Evolutionary conservation across 2,113 vertebrate species (phyloP).

Genomic region (Muntiacus reevesi): DNA sequence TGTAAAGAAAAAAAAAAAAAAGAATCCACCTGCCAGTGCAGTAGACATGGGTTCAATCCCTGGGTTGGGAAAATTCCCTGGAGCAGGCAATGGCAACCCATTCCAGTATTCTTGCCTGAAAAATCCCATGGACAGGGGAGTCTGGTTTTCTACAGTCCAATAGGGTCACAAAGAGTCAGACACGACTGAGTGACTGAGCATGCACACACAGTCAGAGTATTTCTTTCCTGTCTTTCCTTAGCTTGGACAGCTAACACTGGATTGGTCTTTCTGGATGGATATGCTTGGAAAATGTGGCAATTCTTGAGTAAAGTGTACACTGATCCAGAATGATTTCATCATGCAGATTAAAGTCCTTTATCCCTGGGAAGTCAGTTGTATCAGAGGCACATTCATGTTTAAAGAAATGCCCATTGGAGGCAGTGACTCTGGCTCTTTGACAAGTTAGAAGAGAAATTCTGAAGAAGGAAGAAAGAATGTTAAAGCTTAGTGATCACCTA

Average conservation of each 20-base stretch:
- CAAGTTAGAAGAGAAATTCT: neutral
- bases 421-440: neutral
- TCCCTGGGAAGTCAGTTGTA: neutral
- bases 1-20: neutral
- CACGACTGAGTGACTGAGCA: neutral
- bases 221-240: neutral
- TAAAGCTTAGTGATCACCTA: neutral
- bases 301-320: no score
- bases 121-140: neutral
- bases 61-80: neutral
- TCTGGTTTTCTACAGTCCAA: neutral
- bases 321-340: no score
- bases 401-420: neutral
- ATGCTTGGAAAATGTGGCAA: no score
- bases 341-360: no score
- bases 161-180: neutral
- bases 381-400: neutral
- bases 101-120: neutral
- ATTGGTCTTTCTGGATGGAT: neutral
- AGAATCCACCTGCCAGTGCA: neutral
- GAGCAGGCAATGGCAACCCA: neutral
- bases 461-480: neutral
- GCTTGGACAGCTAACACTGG: neutral
- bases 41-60: neutral
- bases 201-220: neutral